These are phyloP conservation scores for Sinosuthora webbiana DNA, from an alignment of 2,113 vertebrate species.

Conservation along the genomic window DNA sequence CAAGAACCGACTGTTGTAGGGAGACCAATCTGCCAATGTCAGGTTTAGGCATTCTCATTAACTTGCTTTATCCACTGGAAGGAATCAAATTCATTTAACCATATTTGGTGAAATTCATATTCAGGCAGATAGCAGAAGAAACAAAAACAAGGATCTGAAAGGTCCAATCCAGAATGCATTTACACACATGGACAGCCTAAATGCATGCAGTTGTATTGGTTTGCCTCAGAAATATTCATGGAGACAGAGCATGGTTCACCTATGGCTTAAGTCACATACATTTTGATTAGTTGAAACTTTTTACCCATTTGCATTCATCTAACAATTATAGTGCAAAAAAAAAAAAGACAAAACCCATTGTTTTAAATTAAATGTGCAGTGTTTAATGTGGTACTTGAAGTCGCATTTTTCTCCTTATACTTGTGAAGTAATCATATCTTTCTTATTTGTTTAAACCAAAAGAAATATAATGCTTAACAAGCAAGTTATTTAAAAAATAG, in stretches of 20 bases:
- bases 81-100: background rate
- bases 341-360: background rate
- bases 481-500: background rate
- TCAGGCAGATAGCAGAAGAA: background rate
- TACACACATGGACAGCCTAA: background rate
- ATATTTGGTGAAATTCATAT: background rate
- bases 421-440: background rate
- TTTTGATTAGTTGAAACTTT: background rate
- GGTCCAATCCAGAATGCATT: background rate
- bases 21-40: background rate
- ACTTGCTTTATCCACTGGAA: background rate
- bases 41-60: background rate
- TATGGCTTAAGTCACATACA: background rate
- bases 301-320: background rate
- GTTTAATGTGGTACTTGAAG: background rate
- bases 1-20: background rate
- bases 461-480: background rate
- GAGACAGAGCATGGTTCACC: background rate
- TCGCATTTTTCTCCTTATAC: background rate
- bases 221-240: background rate
- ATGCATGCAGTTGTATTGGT: background rate
- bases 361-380: background rate
- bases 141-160: background rate
- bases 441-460: background rate
- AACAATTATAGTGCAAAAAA: background rate